These are phyloP conservation scores for Caenorhabditis elegans DNA, from an alignment of 1,140 invertebrate species.

Conservation along the genomic window WBcel235 BX284603.4:5022501-5023000, in stretches of 20 bases:
- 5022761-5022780: not conserved
- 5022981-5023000: no score
- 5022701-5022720: not conserved
- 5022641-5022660: not conserved
- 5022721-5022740: not conserved
- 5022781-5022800: not conserved
- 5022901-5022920: not conserved
- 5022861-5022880: constrained; percentile 19
- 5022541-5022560: no score
- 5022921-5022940: not conserved
- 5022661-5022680: constrained; percentile 5
- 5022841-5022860: not conserved
- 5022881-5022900: not conserved
- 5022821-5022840: not conserved
- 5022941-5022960: not conserved
- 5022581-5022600: not conserved
- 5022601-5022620: not conserved
- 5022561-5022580: no score
- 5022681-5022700: constrained; percentile 5
- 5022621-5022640: not conserved
- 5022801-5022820: not conserved
- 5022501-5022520: no score
- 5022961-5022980: not conserved
- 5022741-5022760: not conserved
- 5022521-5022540: no score